Evolutionary conservation across 2,888 invertebrate genomes (phyloP).

Genomic region (Lepidonotus clava): DNA sequence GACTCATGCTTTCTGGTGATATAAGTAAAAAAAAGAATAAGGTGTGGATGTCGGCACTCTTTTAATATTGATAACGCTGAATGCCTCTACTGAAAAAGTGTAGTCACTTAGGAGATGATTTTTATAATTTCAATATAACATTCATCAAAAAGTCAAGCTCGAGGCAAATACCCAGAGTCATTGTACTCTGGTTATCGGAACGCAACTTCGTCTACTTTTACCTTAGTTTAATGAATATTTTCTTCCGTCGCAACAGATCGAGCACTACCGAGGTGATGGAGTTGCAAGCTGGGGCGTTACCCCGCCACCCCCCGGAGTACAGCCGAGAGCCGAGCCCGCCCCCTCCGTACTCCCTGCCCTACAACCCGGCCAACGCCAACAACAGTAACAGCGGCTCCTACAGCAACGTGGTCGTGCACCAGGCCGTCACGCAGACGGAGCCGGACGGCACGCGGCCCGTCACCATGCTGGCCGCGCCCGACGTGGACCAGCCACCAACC

Average conservation of each 20-base stretch:
- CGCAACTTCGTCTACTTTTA: neutral
- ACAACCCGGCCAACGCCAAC: neutral
- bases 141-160: neutral
- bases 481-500: conserved; percentile 67
- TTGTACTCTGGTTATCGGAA: neutral
- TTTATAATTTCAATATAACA: no score
- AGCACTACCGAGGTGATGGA: conserved; percentile 73
- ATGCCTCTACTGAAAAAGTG: no score
- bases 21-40: no score
- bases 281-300: conserved; percentile 69
- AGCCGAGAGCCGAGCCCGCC: conserved; percentile 61
- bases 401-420: conserved; percentile 77
- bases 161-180: neutral
- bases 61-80: no score
- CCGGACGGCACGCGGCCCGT: conserved; percentile 81
- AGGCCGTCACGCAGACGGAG: conserved; percentile 82
- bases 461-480: conserved; percentile 79
- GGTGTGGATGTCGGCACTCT: no score
- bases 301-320: conserved; percentile 54
- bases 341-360: conserved; percentile 59
- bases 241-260: conserved; percentile 66
- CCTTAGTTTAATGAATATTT: conserved; percentile 34
- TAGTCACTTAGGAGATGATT: no score
- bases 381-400: conserved; percentile 56
- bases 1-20: no score